phyloP scores from a whole-genome alignment of 2,113 vertebrate genomes.

The Thalassoma bifasciatum region DNA sequence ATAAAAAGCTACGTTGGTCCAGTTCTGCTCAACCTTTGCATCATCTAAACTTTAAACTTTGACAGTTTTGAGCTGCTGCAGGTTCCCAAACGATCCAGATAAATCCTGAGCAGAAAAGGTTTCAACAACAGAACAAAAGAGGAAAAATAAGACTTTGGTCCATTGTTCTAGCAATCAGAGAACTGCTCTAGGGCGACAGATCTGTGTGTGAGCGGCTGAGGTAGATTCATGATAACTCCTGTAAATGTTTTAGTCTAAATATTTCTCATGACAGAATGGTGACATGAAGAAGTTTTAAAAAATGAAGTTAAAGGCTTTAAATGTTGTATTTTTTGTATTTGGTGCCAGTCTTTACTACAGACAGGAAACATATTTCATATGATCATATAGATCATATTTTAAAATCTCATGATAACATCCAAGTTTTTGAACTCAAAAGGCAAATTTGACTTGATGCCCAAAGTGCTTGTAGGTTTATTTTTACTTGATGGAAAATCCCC shows the following conservation, averaged over 20 bases:
- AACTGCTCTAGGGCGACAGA: constrained; percentile 14
- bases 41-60: not conserved
- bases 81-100: constrained; percentile 20
- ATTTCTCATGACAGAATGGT: no score
- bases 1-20: not conserved
- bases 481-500: not conserved
- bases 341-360: no score
- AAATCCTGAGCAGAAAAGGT: constrained; percentile 43
- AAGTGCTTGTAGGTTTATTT: not conserved
- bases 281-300: no score
- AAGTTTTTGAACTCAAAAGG: not conserved
- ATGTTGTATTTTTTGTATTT: no score
- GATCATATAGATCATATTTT: no score
- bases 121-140: constrained; percentile 38
- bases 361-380: no score
- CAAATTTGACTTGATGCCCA: not conserved
- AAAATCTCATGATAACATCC: no score
- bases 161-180: constrained; percentile 11
- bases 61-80: not conserved
- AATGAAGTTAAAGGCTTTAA: no score
- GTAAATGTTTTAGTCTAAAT: not conserved
- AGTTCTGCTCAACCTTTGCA: not conserved
- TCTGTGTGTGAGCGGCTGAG: not conserved
- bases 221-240: constrained; percentile 1
- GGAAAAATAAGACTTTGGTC: constrained; percentile 54